These are phyloP conservation scores for Acromyrmex charruanus DNA, from an alignment of 1,140 invertebrate species.

Conservation along the genomic window DNA sequence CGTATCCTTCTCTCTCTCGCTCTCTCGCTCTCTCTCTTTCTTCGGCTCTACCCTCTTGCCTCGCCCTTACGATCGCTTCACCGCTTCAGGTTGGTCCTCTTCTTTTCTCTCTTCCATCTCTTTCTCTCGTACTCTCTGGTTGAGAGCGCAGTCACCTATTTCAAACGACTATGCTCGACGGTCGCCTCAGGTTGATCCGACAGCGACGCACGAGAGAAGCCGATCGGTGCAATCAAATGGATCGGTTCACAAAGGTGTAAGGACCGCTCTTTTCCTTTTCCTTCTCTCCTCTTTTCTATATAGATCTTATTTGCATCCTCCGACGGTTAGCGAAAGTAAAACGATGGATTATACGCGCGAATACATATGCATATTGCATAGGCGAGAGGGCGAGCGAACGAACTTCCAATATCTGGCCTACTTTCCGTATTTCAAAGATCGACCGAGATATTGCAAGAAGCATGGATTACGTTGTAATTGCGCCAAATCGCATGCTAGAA, in stretches of 20 bases:
- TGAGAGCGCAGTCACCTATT: slow-evolving; percentile 49
- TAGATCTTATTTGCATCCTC: slow-evolving; percentile 28
- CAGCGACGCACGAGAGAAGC: slow-evolving; percentile 57
- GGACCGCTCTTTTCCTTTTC: slow-evolving; percentile 15
- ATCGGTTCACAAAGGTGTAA: slow-evolving; percentile 52
- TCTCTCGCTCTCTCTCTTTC: neutral
- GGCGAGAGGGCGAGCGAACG: slow-evolving; percentile 7
- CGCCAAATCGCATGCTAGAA: slow-evolving; percentile 59
- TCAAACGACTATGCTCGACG: slow-evolving; percentile 48
- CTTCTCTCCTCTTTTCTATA: neutral
- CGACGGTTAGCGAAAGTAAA: slow-evolving; percentile 53
- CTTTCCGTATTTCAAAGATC: slow-evolving; percentile 16
- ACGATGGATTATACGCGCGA: slow-evolving; percentile 31
- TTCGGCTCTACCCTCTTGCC: neutral
- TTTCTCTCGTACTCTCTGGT: slow-evolving; percentile 4
- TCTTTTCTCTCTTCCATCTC: neutral
- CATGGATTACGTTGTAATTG: slow-evolving; percentile 67
- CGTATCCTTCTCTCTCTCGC: slow-evolving; percentile 34
- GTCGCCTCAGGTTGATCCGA: slow-evolving; percentile 61
- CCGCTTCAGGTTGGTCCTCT: slow-evolving; percentile 32
- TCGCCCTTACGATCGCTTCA: slow-evolving; percentile 12
- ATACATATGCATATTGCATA: slow-evolving; percentile 52
- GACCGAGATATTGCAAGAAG: slow-evolving; percentile 26
- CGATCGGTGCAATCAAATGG: slow-evolving; percentile 55
- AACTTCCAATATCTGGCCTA: slow-evolving; percentile 53